Percentiles rank a stretch among this genome's conserved stretches.
Conservation (phyloP, 1,140 invertebrate genomes). For the Dermatophagoides farinae region DNA sequence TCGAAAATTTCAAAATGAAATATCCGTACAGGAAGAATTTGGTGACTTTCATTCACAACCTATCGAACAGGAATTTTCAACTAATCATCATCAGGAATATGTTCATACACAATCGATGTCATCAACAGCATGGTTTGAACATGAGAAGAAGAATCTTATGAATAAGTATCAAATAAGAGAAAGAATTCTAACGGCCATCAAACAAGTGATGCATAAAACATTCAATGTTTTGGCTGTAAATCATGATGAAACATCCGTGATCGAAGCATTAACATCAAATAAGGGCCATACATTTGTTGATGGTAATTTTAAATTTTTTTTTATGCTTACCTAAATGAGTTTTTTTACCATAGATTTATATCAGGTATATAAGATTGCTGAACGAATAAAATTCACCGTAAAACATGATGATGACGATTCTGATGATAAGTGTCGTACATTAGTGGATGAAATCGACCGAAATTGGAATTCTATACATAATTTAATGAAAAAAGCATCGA, state of each 20-base stretch:
- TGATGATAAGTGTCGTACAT: conserved; percentile 20
- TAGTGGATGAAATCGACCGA: conserved; percentile 25
- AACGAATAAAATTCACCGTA: conserved; percentile 25
- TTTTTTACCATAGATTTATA: conserved; percentile 26
- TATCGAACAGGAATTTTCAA: not conserved
- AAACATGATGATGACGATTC: conserved; percentile 21
- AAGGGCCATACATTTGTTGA: conserved; percentile 37
- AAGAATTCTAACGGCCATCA: not conserved
- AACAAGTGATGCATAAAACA: conserved; percentile 6
- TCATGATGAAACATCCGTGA: conserved; percentile 2
- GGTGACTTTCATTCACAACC: conserved; percentile 16
- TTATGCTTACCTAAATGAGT: not conserved
- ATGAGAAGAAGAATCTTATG: not conserved
- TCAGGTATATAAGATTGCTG: conserved; percentile 30
- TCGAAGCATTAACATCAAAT: conserved; percentile 30
- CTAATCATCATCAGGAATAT: not conserved
- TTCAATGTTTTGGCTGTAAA: conserved; percentile 8
- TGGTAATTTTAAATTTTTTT: conserved; percentile 27
- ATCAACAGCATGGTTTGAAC: not conserved
- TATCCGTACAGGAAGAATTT: conserved; percentile 9
- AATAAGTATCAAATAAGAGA: not conserved
- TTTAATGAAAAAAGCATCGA: not conserved
- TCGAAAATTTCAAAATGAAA: no score
- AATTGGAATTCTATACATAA: conserved; percentile 26
- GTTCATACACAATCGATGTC: not conserved